phyloP scores from a whole-genome alignment of 2,888 invertebrate genomes.

The Euplagia quadripunctaria region DNA sequence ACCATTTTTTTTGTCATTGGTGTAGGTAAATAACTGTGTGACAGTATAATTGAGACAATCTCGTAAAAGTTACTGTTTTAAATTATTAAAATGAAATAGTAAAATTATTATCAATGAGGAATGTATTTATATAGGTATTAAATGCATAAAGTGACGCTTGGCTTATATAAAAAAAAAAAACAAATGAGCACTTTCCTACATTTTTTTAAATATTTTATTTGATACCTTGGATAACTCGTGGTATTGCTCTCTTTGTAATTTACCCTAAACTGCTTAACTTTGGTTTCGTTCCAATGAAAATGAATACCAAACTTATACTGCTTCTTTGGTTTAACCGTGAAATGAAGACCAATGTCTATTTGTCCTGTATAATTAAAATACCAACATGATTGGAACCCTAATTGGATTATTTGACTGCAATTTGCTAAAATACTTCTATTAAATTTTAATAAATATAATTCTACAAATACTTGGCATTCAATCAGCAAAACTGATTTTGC shows the following conservation, averaged over 20 bases:
- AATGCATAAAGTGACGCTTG: too few relatives aligned
- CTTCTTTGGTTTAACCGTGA: conserved; percentile 35
- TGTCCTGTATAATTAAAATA: background rate
- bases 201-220: background rate
- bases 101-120: too few relatives aligned
- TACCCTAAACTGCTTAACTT: conserved; percentile 13
- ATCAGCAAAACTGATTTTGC: too few relatives aligned
- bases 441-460: conserved; percentile 26
- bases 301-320: conserved; percentile 33
- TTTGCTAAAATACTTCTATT: conserved; percentile 17
- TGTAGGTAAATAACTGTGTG: too few relatives aligned
- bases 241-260: conserved; percentile 17
- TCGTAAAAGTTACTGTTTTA: too few relatives aligned
- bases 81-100: too few relatives aligned
- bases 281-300: conserved; percentile 31
- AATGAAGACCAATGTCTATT: conserved; percentile 20
- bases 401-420: conserved; percentile 23
- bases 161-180: too few relatives aligned
- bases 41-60: too few relatives aligned
- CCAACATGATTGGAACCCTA: conserved; percentile 9
- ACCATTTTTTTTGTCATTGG: too few relatives aligned
- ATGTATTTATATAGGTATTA: too few relatives aligned
- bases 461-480: too few relatives aligned
- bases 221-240: background rate
- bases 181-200: background rate